Evolutionary conservation across 2,113 vertebrate genomes (phyloP).

Genomic region (Chionis minor): DNA sequence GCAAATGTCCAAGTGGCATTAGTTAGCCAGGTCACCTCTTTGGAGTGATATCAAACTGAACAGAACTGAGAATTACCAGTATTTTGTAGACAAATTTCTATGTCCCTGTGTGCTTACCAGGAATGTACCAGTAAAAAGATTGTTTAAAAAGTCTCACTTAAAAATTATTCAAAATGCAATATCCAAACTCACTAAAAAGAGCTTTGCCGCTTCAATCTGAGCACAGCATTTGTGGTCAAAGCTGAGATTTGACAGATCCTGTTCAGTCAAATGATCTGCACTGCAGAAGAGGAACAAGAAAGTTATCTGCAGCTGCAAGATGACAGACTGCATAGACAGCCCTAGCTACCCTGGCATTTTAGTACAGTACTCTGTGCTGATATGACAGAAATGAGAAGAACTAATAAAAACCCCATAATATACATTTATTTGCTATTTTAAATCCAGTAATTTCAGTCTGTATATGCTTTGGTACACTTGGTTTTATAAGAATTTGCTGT

Average conservation of each 20-base stretch:
- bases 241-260: background rate
- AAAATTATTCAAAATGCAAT: background rate
- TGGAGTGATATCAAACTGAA: fast-evolving
- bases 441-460: background rate
- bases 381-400: background rate
- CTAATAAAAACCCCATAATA: background rate
- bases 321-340: background rate
- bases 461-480: background rate
- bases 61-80: background rate
- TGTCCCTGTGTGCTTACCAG: background rate
- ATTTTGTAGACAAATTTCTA: background rate
- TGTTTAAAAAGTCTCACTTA: background rate
- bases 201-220: background rate
- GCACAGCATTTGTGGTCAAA: background rate
- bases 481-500: background rate
- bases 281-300: background rate
- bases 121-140: background rate
- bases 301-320: slow-evolving; percentile 1
- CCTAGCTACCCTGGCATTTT: background rate
- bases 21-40: background rate
- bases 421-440: background rate
- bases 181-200: background rate
- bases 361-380: background rate
- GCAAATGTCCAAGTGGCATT: background rate
- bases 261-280: background rate